Evolutionary conservation across 2,888 invertebrate species (phyloP).

Genomic region (Acleris holmiana): DNA sequence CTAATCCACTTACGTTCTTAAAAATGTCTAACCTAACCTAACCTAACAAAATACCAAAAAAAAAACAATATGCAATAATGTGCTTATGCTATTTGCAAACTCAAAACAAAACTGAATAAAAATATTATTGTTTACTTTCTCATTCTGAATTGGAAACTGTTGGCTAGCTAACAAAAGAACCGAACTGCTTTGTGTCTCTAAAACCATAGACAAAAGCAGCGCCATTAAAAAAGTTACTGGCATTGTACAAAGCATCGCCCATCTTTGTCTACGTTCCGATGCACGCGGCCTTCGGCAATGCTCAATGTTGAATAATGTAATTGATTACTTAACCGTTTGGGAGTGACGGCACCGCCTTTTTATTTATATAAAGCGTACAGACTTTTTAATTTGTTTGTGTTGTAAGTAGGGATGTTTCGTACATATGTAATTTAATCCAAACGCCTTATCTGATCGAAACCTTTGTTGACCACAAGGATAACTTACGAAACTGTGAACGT

Average conservation of each 20-base stretch:
- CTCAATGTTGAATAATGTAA: slow-evolving; percentile 49
- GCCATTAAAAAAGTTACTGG: slow-evolving; percentile 31
- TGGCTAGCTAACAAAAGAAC: slow-evolving; percentile 3
- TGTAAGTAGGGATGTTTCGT: slow-evolving; percentile 26
- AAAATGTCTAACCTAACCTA: too few relatives aligned
- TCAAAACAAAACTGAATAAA: background rate
- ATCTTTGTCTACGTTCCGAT: slow-evolving; percentile 40
- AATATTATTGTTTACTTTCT: slow-evolving; percentile 1
- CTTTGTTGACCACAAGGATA: slow-evolving; percentile 32
- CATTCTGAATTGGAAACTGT: slow-evolving; percentile 7
- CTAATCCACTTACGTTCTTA: background rate
- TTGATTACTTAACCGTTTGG: slow-evolving; percentile 42
- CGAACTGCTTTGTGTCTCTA: slow-evolving; percentile 14
- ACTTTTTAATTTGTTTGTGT: slow-evolving; percentile 35
- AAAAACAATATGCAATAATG: too few relatives aligned
- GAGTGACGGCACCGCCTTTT: slow-evolving; percentile 36
- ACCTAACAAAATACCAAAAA: too few relatives aligned
- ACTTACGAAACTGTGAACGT: slow-evolving; percentile 24
- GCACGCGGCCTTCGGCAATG: slow-evolving; percentile 45
- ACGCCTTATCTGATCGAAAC: slow-evolving; percentile 22
- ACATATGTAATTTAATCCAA: slow-evolving; percentile 28
- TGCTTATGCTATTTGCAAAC: too few relatives aligned
- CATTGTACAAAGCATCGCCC: slow-evolving; percentile 44
- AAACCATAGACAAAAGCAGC: slow-evolving; percentile 31
- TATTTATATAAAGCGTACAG: slow-evolving; percentile 26